Conservation (phyloP, 2,888 invertebrate species). For the Orthosia cruda region DNA sequence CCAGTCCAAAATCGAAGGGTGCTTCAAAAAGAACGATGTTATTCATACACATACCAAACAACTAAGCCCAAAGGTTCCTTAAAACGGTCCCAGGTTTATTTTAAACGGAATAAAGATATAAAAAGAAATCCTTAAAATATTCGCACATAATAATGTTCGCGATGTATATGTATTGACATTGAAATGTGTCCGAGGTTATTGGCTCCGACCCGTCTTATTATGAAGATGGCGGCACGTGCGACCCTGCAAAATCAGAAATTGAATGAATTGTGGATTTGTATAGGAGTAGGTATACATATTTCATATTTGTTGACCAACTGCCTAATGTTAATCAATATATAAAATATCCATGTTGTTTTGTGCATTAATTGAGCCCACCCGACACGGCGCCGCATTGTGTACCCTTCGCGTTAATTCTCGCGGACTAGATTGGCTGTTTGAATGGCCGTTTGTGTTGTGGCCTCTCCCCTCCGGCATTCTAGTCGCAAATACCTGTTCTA, state of each 20-base stretch:
- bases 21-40: not conserved
- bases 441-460: conserved; percentile 19
- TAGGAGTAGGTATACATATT: conserved; percentile 4
- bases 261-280: conserved; percentile 30
- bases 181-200: conserved; percentile 45
- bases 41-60: not conserved
- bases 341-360: conserved; percentile 22
- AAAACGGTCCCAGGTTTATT: conserved; percentile 3
- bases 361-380: conserved; percentile 26
- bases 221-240: conserved; percentile 30
- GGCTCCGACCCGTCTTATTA: conserved; percentile 35
- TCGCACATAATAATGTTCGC: conserved; percentile 10
- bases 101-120: not conserved
- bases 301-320: not conserved
- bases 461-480: conserved; percentile 9
- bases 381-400: conserved; percentile 6
- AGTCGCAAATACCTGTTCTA: conserved; percentile 19
- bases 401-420: conserved; percentile 29
- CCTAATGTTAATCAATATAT: conserved; percentile 29
- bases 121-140: conserved; percentile 21
- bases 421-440: conserved; percentile 34
- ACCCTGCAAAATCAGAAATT: conserved; percentile 25
- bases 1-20: not conserved
- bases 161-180: conserved; percentile 33
- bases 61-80: not conserved